Base-by-base conservation (phyloP, 2,113 vertebrate genomes). In the Sceloporus tristichus region DNA sequence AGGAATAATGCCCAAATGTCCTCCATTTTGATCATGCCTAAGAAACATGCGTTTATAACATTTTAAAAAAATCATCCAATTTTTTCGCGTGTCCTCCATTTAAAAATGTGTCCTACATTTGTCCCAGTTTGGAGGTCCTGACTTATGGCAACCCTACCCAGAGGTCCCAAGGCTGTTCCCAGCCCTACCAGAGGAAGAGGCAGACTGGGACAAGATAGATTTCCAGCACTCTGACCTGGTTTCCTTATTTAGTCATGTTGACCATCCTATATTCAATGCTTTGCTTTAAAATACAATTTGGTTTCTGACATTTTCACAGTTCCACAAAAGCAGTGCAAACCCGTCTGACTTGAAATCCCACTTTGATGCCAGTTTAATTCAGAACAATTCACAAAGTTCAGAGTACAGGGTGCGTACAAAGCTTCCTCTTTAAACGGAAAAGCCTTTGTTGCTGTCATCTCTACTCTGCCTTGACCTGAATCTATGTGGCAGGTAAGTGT, bases 341-440 rank as follows among this genome's bases (percentile, higher is more conserved):
- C 25, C 9, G 42, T 54, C 34, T 9, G 25, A 23, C 42, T 79
- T 54, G 66, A 84, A 34, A 84, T 73, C 29, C 21, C 11, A 19
- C 83, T 85, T 38, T 87, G 78, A 70, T 54, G 65, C 78, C 23
- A 56, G 66, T 29, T 53, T 79, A 27, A 86, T 29, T 79, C 18
- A 34, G 85, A 75, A 70, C 29, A 79, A 79, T 70, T 71, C 66
- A 54, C 11, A 59, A 87, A 27, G 29, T 56, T 87, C 48, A 40
- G 85, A 79, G 68, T 9, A 38, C n/a, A 40, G 18, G 13, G 62
- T 54, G 23, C 40, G n/a, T 48, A 71, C 40, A 79, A 29, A 79
- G 48, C 9, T 73, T 34, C 25, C 10, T 40, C 29, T 54, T 79
- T 23, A 21, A 77, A 78, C 48, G 2, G 34, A 19, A 65, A 86